Evolutionary conservation across 2,797 vertebrate genomes (phyloP).

Genomic region (Lithobates pipiens): DNA sequence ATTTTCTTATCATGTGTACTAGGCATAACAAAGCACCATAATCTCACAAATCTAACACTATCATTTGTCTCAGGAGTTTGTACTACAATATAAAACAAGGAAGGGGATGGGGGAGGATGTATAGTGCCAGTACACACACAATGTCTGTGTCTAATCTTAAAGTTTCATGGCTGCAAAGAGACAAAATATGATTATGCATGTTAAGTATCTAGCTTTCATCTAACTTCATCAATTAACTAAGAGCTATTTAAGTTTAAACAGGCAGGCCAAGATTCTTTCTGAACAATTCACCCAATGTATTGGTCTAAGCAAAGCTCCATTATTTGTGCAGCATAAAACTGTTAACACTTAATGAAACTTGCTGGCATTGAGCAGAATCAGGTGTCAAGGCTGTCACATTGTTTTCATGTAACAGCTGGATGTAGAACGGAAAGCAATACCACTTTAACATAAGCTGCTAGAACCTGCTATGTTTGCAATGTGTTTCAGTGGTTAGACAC

Average conservation of each 20-base stretch:
- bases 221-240: not conserved
- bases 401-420: not conserved
- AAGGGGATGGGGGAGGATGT: too few relatives aligned
- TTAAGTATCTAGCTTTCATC: not conserved
- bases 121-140: too few relatives aligned
- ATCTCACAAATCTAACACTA: too few relatives aligned
- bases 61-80: too few relatives aligned
- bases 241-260: not conserved
- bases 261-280: not conserved
- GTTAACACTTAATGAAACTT: not conserved
- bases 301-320: not conserved
- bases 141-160: too few relatives aligned
- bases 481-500: conserved; percentile 28
- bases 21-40: too few relatives aligned
- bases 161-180: too few relatives aligned
- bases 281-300: not conserved
- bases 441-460: conserved; percentile 11
- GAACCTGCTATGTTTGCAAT: conserved; percentile 20
- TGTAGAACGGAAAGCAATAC: not conserved
- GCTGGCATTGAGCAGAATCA: not conserved
- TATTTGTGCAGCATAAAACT: not conserved
- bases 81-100: too few relatives aligned
- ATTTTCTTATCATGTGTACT: too few relatives aligned
- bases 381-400: not conserved
- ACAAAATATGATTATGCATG: not conserved